These are phyloP conservation scores for Epizoanthus scotinus DNA, from an alignment of 92 coral and sea anemone genomes.

Conservation along the genomic window DNA sequence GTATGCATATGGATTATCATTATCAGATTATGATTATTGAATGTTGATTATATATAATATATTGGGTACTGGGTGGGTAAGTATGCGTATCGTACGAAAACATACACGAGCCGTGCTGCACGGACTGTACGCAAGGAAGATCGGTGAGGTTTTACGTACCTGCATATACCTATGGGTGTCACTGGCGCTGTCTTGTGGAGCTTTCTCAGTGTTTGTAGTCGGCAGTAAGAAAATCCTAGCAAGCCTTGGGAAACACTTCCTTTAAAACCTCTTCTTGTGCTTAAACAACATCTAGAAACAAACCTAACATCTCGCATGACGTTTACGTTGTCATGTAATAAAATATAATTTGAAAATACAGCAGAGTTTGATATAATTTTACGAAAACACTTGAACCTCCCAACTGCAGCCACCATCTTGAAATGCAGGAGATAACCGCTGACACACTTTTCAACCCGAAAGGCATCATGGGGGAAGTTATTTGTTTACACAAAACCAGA, in stretches of 20 bases:
- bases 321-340: neutral
- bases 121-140: too few species aligned
- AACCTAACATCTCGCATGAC: neutral
- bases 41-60: too few species aligned
- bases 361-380: neutral
- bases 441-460: neutral
- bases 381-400: neutral
- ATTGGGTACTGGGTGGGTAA: too few species aligned
- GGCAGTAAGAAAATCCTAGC: slow-evolving; percentile 38
- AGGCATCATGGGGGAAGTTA: slow-evolving; percentile 22
- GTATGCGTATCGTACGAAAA: too few species aligned
- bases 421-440: slow-evolving; percentile 23
- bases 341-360: neutral
- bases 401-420: slow-evolving; percentile 37
- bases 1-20: too few species aligned
- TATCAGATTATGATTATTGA: too few species aligned
- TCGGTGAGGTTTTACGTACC: neutral
- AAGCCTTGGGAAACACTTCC: neutral
- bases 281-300: neutral
- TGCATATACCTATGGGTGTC: neutral
- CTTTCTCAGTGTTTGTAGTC: slow-evolving; percentile 2
- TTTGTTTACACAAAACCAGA: slow-evolving; percentile 39
- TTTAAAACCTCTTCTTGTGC: neutral
- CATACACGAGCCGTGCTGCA: too few species aligned
- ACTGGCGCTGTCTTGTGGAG: slow-evolving; percentile 11